Conservation (phyloP, 2,797 vertebrate genomes). For the Champsocephalus esox region DNA sequence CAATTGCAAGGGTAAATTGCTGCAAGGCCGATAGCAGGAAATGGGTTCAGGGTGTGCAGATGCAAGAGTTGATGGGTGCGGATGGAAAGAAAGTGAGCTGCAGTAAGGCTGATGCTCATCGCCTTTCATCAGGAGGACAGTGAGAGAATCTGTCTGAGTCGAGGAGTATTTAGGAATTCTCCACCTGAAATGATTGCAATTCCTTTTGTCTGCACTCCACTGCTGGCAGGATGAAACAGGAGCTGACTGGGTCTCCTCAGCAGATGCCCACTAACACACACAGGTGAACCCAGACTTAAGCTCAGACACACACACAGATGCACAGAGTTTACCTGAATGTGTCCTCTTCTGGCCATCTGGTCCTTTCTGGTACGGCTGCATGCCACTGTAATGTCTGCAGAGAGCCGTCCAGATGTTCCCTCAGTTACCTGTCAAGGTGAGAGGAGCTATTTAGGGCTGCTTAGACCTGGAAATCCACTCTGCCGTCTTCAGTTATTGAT, state of each 20-base stretch:
- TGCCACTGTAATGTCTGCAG: conserved; percentile 52
- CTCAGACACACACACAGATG: conserved; percentile 26
- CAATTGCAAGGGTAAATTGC: conserved; percentile 74
- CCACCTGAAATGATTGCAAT: conserved; percentile 64
- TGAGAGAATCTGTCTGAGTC: conserved; percentile 43
- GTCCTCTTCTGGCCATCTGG: conserved; percentile 68
- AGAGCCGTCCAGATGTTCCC: conserved; percentile 74
- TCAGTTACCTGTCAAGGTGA: conserved; percentile 66
- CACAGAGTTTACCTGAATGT: conserved; percentile 42
- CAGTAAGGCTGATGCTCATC: conserved; percentile 42
- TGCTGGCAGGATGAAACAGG: conserved; percentile 64
- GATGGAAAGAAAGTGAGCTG: conserved; percentile 40
- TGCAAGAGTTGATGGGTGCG: conserved; percentile 53
- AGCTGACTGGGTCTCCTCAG: conserved; percentile 44
- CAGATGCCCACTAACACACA: conserved; percentile 36
- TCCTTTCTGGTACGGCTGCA: conserved; percentile 36
- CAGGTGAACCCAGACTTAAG: conserved; percentile 13
- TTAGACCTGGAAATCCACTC: conserved; percentile 37
- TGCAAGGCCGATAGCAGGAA: conserved; percentile 72
- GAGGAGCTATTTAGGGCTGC: conserved; percentile 48
- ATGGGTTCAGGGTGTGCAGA: conserved; percentile 64
- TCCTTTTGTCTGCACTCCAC: conserved; percentile 33
- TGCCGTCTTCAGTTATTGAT: conserved; percentile 33
- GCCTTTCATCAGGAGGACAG: conserved; percentile 49
- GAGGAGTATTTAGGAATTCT: conserved; percentile 62